Evolutionary conservation across 30 jellyfish, hydroid and myxozoan genomes (phyloP).

Genomic region (Nemopilema nomurai): DNA sequence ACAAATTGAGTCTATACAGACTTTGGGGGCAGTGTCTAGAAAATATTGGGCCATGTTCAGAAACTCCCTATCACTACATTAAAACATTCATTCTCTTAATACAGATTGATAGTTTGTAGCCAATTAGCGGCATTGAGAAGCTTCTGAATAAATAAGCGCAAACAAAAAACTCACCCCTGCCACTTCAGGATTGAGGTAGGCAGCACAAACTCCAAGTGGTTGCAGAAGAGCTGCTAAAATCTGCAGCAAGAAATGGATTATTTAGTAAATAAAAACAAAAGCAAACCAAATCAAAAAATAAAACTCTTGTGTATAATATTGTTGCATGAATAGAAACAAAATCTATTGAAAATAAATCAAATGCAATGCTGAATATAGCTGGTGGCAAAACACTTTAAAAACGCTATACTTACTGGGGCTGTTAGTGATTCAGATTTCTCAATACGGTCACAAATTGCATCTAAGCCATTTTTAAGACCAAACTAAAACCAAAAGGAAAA

Average conservation of each 20-base stretch:
- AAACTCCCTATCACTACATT: too few species aligned
- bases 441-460: slow-evolving; percentile 65
- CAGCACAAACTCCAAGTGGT: slow-evolving; percentile 93
- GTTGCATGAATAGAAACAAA: too few species aligned
- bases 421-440: slow-evolving; percentile 54
- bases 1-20: too few species aligned
- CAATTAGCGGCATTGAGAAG: too few species aligned
- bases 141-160: not conserved
- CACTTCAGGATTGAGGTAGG: slow-evolving; percentile 81
- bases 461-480: slow-evolving; percentile 78
- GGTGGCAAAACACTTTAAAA: not conserved
- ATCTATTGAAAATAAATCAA: not conserved
- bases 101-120: too few species aligned
- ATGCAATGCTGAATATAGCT: too few species aligned
- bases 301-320: too few species aligned
- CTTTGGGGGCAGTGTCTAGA: too few species aligned
- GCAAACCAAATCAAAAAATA: not conserved
- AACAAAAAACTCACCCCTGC: slow-evolving; percentile 57
- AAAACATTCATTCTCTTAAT: too few species aligned
- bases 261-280: too few species aligned
- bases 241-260: slow-evolving; percentile 2
- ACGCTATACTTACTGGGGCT: slow-evolving; percentile 55
- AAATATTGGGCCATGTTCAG: too few species aligned
- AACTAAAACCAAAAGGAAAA: slow-evolving; percentile 22
- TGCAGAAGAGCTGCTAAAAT: slow-evolving; percentile 68